phyloP scores from a whole-genome alignment of 2,797 vertebrate species.

The Rachycentron canadum region DNA sequence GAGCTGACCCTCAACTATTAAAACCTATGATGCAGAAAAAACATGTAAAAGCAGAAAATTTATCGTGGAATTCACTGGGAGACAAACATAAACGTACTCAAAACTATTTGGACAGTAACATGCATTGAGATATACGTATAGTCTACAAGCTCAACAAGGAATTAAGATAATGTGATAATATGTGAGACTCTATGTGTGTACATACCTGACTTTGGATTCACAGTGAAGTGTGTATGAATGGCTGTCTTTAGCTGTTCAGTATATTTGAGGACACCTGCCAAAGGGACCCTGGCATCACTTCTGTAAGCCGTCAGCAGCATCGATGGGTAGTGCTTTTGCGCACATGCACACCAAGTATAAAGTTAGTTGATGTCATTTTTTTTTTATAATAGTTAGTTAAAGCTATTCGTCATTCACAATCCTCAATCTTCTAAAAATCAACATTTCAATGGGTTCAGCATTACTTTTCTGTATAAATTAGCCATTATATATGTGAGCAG shows the following conservation, averaged over 20 bases:
- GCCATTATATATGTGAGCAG: not conserved
- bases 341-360: not conserved
- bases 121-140: not conserved
- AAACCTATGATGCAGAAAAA: slow-evolving; percentile 46
- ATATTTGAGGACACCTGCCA: slow-evolving; percentile 89
- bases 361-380: not conserved
- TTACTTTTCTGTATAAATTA: not conserved
- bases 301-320: slow-evolving; percentile 93
- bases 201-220: slow-evolving; percentile 71
- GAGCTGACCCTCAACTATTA: slow-evolving; percentile 50
- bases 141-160: not conserved
- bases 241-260: slow-evolving; percentile 86
- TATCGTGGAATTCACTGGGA: not conserved
- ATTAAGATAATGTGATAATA: not conserved
- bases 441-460: not conserved
- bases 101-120: not conserved
- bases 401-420: not conserved
- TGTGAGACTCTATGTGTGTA: not conserved
- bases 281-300: slow-evolving; percentile 87
- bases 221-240: slow-evolving; percentile 72
- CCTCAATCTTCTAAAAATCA: not conserved
- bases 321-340: slow-evolving; percentile 90
- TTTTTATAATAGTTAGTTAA: not conserved
- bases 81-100: not conserved
- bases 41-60: slow-evolving; percentile 26